These are phyloP conservation scores for Brachionus plicatilis DNA, from an alignment of 1,140 invertebrate species.

Conservation along the genomic window DNA sequence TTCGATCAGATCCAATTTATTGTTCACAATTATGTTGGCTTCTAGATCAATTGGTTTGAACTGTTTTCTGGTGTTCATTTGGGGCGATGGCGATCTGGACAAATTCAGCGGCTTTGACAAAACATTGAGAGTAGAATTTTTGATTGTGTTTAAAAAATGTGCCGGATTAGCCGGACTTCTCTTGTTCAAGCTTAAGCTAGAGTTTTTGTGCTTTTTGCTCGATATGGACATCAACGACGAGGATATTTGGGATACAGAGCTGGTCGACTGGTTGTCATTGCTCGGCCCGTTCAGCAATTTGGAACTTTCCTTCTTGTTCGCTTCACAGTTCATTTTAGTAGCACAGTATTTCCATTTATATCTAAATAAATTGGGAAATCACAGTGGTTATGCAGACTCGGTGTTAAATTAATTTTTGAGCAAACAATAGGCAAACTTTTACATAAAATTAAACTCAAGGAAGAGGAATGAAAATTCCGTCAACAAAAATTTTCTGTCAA, in stretches of 20 bases:
- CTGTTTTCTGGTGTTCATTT: neutral
- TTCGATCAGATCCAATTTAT: neutral
- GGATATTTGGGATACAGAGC: neutral
- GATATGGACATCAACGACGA: constrained; percentile 21
- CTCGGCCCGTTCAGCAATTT: neutral
- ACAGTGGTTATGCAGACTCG: neutral
- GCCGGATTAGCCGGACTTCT: neutral
- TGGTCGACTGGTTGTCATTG: neutral
- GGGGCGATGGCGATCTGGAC: neutral
- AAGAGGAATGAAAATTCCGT: neutral
- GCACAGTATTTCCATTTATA: neutral
- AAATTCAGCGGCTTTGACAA: neutral
- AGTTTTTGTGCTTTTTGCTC: constrained; percentile 19
- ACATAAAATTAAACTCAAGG: neutral
- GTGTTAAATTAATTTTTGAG: neutral
- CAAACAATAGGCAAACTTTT: neutral
- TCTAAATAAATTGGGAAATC: neutral
- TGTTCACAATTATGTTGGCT: neutral
- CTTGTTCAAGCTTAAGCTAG: neutral
- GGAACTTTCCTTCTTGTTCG: neutral
- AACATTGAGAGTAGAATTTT: constrained; percentile 10
- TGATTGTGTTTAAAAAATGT: neutral
- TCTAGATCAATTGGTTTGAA: constrained; percentile 2
- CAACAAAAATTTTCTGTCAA: neutral
- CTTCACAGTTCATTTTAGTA: neutral